Percentiles rank a stretch among this genome's conserved stretches.
These are phyloP conservation scores for Naja naja DNA, from an alignment of 2,113 vertebrate genomes.

Conservation along the genomic window DNA sequence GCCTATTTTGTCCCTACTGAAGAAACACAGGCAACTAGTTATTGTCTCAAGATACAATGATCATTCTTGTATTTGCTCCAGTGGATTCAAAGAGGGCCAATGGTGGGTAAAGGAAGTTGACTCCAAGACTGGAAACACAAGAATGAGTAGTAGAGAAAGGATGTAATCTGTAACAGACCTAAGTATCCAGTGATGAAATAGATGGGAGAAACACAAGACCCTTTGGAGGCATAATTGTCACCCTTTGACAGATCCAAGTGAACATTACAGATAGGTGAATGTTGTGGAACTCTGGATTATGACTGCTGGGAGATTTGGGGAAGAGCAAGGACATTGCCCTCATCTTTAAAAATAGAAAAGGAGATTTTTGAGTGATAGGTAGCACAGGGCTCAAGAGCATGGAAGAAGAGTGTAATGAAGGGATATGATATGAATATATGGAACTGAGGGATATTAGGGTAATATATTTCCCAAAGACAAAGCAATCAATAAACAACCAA, in stretches of 20 bases:
- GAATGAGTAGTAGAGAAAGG: too few species aligned
- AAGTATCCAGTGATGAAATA: too few species aligned
- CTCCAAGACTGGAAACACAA: neutral
- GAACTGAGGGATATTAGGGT: neutral
- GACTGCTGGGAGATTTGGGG: neutral
- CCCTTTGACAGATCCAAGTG: neutral
- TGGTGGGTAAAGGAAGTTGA: neutral
- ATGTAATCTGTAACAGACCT: too few species aligned
- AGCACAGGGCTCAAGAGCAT: neutral
- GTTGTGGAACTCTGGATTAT: neutral
- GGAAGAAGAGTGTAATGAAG: neutral
- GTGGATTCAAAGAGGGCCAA: neutral
- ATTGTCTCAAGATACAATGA: neutral
- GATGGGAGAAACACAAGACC: too few species aligned
- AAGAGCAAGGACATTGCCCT: neutral
- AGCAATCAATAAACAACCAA: neutral
- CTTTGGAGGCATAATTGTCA: too few species aligned
- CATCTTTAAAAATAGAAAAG: neutral
- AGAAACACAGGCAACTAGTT: neutral
- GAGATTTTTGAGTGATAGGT: neutral
- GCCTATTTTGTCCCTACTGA: neutral
- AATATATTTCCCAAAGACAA: neutral
- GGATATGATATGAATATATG: neutral
- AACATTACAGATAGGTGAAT: neutral
- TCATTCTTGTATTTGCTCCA: neutral